Evolutionary conservation across 2,797 vertebrate species (phyloP).

Genomic region (Oreochromis mossambicus): DNA sequence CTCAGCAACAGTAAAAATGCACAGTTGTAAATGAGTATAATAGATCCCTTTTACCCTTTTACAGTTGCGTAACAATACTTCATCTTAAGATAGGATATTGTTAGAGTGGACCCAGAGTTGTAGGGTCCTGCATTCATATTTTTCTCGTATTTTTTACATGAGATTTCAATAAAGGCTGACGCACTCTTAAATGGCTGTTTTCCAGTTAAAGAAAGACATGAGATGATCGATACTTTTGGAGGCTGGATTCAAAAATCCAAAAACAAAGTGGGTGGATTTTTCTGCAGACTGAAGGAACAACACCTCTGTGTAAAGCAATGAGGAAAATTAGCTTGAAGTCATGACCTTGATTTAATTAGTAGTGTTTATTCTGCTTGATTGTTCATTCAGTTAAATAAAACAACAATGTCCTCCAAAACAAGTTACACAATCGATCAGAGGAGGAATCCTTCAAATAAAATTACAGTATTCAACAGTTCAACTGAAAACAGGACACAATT

Average conservation of each 20-base stretch:
- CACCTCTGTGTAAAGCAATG: background rate
- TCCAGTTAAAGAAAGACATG: background rate
- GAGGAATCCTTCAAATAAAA: background rate
- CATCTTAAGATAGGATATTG: background rate
- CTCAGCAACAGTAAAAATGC: background rate
- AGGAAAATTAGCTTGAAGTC: background rate
- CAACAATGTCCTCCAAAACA: background rate
- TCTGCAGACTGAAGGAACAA: background rate
- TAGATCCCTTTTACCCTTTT: background rate
- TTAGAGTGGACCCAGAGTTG: background rate
- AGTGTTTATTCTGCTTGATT: background rate
- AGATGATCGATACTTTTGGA: background rate
- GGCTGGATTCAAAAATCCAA: background rate
- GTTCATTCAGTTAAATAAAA: background rate
- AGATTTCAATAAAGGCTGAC: background rate
- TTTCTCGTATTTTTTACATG: background rate
- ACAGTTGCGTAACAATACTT: background rate
- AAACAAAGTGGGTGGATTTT: background rate
- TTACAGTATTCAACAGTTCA: background rate
- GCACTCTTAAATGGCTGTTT: background rate
- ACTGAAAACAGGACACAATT: background rate
- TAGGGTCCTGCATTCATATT: background rate
- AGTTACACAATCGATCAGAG: background rate
- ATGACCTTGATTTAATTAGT: background rate
- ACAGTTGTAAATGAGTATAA: background rate